Base-by-base conservation (phyloP, 1,140 invertebrate genomes). In the Drosophila kanapiae region DNA sequence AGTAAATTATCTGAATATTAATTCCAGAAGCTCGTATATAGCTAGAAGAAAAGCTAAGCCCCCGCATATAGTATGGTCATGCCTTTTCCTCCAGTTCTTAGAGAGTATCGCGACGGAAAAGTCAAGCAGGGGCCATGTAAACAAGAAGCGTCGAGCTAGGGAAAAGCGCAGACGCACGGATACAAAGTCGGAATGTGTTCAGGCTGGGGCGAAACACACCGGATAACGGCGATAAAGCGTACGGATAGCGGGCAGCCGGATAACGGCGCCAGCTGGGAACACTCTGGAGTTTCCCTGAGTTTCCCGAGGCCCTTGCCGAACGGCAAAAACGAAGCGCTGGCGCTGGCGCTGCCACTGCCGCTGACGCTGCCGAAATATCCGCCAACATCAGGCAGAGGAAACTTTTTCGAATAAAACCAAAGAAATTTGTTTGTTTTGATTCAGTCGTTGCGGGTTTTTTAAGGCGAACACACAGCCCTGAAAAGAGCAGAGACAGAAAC, bases 361-460 rank as follows among this genome's bases (percentile, higher is more conserved):
- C 54, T 45, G 54, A 23, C 47, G 47, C 64, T 62, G 31, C 60
- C 60, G 48, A 70, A 68, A 70, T 70, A 54, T 70, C 67, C 48
- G 38, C 67, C 62, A 68, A 16, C 62, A 65, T 7, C 35, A 27
- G 40, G 62, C 79, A 71, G 40, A 72, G 60, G 49, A 67, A 70
- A 61, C 48, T 61, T 83, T 88, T 88, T 78, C 48, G 62, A 88
- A 92, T 92, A 92, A 82, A 92, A 91, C 87, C 81, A 88, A 91
- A 82, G 91, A 87, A 82, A 79, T 80, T 83, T 81, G 91, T 85
- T 91, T 92, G 91, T 92, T 92, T 92, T 91, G 91, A 92, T 92
- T 92, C 91, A 92, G 91, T 92, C 87, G 91, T 85, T 88, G 86
- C 91, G 91, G 81, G 91, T 92, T 88, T 92, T 81, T 85, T 75